These are phyloP conservation scores for Aplocera efformata DNA, from an alignment of 2,888 invertebrate genomes.

Conservation along the genomic window DNA sequence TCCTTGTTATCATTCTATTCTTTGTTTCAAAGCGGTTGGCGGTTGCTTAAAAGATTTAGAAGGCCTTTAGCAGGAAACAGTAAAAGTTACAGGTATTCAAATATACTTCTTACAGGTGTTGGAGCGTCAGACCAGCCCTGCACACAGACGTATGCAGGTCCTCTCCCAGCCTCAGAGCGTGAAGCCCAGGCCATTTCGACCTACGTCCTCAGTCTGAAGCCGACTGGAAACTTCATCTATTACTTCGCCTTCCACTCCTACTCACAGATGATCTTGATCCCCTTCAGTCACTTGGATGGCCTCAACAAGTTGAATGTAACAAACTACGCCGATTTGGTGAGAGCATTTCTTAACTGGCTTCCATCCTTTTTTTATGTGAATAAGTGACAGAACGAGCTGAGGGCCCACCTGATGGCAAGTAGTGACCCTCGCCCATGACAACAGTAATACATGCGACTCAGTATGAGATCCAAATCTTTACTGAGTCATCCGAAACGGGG, in stretches of 20 bases:
- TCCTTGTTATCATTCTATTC: too few relatives aligned
- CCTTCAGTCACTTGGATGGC: constrained; percentile 59
- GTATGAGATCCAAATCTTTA: too few relatives aligned
- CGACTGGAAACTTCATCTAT: constrained; percentile 47
- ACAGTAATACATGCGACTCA: too few relatives aligned
- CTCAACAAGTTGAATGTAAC: constrained; percentile 40
- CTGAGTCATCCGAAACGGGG: too few relatives aligned
- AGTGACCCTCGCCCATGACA: too few relatives aligned
- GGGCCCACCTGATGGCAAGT: too few relatives aligned
- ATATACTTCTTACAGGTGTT: constrained; percentile 34
- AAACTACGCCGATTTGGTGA: constrained; percentile 61
- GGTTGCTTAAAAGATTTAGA: too few relatives aligned
- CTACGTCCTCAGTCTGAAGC: constrained; percentile 46
- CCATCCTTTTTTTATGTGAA: too few relatives aligned
- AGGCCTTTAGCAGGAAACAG: too few relatives aligned
- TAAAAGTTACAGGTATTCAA: too few relatives aligned
- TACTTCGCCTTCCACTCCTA: constrained; percentile 80
- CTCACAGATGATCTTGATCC: constrained; percentile 72
- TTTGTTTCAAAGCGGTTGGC: too few relatives aligned
- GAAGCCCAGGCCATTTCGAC: constrained; percentile 63
- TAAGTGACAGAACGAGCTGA: too few relatives aligned
- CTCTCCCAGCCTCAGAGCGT: constrained; percentile 69
- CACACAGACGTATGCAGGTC: constrained; percentile 72
- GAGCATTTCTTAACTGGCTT: constrained; percentile 12
- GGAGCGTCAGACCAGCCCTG: constrained; percentile 66